Evolutionary conservation across 2,113 vertebrate genomes (phyloP).

Genomic region (Takifugu flavidus): DNA sequence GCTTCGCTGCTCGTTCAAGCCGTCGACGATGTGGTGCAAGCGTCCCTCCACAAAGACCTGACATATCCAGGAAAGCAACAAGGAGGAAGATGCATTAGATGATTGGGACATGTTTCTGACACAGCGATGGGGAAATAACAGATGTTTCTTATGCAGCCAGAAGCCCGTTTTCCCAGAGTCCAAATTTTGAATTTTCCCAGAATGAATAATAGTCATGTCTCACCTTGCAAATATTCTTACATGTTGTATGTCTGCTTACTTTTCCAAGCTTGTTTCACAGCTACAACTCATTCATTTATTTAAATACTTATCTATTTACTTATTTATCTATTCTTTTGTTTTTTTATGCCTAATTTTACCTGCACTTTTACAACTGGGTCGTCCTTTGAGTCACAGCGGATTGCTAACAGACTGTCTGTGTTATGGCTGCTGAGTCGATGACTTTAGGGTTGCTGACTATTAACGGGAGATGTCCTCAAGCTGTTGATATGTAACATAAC

Average conservation of each 20-base stretch:
- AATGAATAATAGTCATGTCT: constrained; percentile 30
- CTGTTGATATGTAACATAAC: constrained; percentile 37
- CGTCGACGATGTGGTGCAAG: constrained; percentile 90
- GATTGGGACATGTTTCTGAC: constrained; percentile 14
- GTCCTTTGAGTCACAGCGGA: constrained; percentile 20
- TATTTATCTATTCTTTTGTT: too few relatives aligned
- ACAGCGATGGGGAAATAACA: constrained; percentile 29
- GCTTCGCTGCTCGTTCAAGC: constrained; percentile 86
- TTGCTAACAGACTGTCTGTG: constrained; percentile 27
- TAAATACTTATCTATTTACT: not conserved
- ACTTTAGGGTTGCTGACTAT: constrained; percentile 41
- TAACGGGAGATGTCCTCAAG: constrained; percentile 9
- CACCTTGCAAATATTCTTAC: constrained; percentile 4
- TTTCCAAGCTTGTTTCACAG: not conserved
- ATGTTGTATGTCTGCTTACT: constrained; percentile 3
- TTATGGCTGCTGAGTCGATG: constrained; percentile 35
- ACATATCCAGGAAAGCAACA: not conserved
- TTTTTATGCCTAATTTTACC: not conserved
- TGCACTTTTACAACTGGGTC: not conserved
- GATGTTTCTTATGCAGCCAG: constrained; percentile 8
- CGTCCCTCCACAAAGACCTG: constrained; percentile 86
- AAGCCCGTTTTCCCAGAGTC: too few relatives aligned
- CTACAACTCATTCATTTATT: not conserved
- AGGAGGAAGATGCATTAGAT: not conserved
- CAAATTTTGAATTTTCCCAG: constrained; percentile 1